These are phyloP conservation scores for Eulemur rufifrons DNA, from an alignment of 2,113 vertebrate species.

Conservation along the genomic window DNA sequence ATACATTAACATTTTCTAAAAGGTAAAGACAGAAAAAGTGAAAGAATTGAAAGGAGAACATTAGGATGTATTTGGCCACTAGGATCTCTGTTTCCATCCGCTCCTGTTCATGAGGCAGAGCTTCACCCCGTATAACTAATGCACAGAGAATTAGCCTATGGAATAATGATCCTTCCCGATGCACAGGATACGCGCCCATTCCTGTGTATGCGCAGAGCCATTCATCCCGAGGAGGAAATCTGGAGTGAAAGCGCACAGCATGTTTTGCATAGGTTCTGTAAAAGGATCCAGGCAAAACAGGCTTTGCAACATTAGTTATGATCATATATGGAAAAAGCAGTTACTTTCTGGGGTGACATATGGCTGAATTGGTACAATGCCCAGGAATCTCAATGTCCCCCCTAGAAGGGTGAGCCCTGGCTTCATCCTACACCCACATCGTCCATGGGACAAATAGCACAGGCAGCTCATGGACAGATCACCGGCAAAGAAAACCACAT, in stretches of 20 bases:
- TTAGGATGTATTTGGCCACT: constrained; percentile 67
- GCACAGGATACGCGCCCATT: background rate
- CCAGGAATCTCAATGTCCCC: constrained; percentile 69
- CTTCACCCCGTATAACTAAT: background rate
- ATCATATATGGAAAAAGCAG: constrained; percentile 69
- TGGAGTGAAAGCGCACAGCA: constrained; percentile 56
- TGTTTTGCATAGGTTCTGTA: constrained; percentile 58
- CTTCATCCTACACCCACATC: constrained; percentile 20
- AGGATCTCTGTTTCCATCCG: constrained; percentile 46
- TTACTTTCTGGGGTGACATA: constrained; percentile 69
- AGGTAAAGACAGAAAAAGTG: constrained; percentile 76
- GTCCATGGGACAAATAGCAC: background rate
- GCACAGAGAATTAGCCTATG: constrained; percentile 17
- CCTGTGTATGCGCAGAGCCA: background rate
- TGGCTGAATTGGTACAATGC: constrained; percentile 66
- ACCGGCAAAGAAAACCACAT: background rate
- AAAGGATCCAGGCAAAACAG: constrained; percentile 71
- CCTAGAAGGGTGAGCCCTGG: constrained; percentile 63
- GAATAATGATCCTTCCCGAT: constrained; percentile 43
- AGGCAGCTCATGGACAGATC: background rate
- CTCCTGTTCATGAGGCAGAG: constrained; percentile 40
- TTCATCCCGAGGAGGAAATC: constrained; percentile 56
- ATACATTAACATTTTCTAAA: constrained; percentile 82
- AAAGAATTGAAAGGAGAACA: constrained; percentile 72
- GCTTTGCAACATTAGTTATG: constrained; percentile 50